Percentiles rank a stretch among this genome's conserved stretches.
Evolutionary conservation across 2,888 invertebrate genomes (phyloP).

Genomic region (Diarsia mendica): DNA sequence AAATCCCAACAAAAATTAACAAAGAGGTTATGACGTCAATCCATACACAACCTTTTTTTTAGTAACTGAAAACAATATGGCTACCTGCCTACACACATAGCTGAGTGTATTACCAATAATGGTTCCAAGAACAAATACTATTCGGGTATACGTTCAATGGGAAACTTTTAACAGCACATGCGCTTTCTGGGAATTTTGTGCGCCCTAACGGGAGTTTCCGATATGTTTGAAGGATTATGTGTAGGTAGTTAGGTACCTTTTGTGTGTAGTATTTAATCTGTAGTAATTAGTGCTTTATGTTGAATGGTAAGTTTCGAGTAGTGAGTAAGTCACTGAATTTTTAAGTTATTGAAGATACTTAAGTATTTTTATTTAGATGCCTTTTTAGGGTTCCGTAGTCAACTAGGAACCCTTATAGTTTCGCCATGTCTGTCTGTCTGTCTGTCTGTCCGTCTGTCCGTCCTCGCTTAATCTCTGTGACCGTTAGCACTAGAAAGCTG

Average conservation of each 20-base stretch:
- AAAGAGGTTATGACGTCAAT: conserved; percentile 2
- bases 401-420: too few species aligned
- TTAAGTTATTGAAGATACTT: not conserved
- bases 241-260: not conserved
- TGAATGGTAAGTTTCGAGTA: conserved; percentile 15
- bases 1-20: conserved; percentile 12
- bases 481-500: too few species aligned
- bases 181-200: conserved; percentile 22
- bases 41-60: not conserved
- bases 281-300: conserved; percentile 29
- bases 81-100: conserved; percentile 56
- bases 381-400: too few species aligned
- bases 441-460: too few species aligned
- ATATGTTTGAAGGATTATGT: conserved; percentile 23
- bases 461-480: too few species aligned
- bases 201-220: conserved; percentile 40
- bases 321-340: conserved; percentile 2
- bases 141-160: conserved; percentile 10
- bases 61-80: conserved; percentile 35
- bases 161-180: conserved; percentile 21
- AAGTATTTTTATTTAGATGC: not conserved
- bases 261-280: conserved; percentile 8
- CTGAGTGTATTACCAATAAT: not conserved
- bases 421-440: too few species aligned
- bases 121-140: conserved; percentile 44